These are phyloP conservation scores for Therioaphis trifolii DNA, from an alignment of 2,888 invertebrate genomes.

Conservation along the genomic window DNA sequence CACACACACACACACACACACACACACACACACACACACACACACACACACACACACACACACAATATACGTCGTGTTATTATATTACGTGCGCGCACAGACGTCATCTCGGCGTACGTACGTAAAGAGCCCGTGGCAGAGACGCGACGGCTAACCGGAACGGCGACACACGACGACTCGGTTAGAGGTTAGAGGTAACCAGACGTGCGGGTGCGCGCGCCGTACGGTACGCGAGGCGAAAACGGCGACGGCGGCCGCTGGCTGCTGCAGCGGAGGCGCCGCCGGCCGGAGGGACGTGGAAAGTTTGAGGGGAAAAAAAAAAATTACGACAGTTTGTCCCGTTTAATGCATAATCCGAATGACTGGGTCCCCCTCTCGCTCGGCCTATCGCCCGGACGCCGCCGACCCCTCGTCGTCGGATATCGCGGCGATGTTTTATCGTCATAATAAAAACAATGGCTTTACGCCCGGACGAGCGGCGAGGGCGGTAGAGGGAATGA, in stretches of 20 bases:
- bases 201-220: no score
- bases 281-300: not conserved
- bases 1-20: not conserved
- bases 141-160: no score
- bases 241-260: not conserved
- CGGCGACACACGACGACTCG: conserved; percentile 31
- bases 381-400: not conserved
- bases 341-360: conserved; percentile 50
- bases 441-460: conserved; percentile 55
- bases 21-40: not conserved
- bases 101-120: no score
- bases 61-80: no score
- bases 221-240: not conserved
- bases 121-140: no score
- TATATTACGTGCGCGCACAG: no score
- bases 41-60: not conserved
- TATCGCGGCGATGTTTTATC: conserved; percentile 37
- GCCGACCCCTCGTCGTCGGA: not conserved
- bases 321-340: conserved; percentile 42
- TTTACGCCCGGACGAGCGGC: not conserved
- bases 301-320: not conserved
- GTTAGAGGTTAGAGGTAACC: no score
- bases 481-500: not conserved
- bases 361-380: conserved; percentile 34
- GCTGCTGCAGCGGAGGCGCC: not conserved